Evolutionary conservation across 2,113 vertebrate genomes (phyloP).

Genomic region (Castor canadensis): DNA sequence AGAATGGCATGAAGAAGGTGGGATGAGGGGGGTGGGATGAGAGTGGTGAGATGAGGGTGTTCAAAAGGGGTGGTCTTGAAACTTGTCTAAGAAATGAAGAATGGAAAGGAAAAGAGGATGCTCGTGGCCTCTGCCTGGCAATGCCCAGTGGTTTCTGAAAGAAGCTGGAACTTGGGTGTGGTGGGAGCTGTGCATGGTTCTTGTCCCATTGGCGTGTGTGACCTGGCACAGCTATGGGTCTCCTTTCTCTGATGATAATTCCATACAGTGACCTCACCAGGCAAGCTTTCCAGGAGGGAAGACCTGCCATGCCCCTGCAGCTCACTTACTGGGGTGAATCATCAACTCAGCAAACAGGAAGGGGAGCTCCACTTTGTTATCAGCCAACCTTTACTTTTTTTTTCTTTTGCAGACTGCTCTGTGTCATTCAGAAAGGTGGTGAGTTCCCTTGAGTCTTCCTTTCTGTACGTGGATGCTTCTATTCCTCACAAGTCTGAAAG

Average conservation of each 20-base stretch:
- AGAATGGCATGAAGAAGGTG: no score
- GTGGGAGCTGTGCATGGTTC: not conserved
- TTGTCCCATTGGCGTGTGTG: not conserved
- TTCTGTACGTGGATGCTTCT: not conserved
- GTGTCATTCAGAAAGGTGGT: not conserved
- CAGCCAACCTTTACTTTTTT: not conserved
- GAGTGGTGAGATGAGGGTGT: not conserved
- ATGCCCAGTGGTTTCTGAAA: accelerated
- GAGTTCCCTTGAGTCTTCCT: no score
- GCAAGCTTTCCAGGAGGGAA: not conserved
- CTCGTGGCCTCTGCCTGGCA: accelerated
- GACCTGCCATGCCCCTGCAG: not conserved
- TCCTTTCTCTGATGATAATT: not conserved
- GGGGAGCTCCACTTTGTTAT: no score
- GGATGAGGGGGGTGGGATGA: not conserved
- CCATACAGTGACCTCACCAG: accelerated
- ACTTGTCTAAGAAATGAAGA: not conserved
- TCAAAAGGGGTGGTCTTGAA: not conserved
- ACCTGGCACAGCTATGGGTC: not conserved
- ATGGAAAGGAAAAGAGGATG: not conserved
- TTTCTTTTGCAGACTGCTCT: not conserved
- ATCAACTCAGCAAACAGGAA: not conserved
- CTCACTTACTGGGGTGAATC: not conserved
- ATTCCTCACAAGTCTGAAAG: accelerated
- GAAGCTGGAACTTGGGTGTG: not conserved